Conservation (phyloP, 30 jellyfish, hydroid and myxozoan genomes). For the Chironex yamaguchii region DNA sequence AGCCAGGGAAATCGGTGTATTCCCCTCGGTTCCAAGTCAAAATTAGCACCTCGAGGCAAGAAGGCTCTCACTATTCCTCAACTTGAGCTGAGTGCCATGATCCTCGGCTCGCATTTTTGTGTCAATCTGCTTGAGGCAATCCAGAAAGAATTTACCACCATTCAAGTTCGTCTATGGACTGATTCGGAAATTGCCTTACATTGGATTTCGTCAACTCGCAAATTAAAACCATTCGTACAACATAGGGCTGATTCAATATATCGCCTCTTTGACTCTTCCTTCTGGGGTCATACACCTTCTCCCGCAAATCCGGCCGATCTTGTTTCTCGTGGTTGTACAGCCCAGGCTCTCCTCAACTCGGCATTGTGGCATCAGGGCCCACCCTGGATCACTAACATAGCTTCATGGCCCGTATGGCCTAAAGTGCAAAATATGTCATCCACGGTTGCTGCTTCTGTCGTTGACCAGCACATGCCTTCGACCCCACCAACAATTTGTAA, state of each 20-base stretch:
- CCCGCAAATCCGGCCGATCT: conserved; percentile 19
- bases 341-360: conserved; percentile 16
- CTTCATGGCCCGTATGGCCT: conserved; percentile 57
- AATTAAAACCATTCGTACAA: conserved; percentile 12
- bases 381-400: conserved; percentile 8
- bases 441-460: conserved; percentile 17
- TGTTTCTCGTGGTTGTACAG: conserved; percentile 17
- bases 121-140: not conserved
- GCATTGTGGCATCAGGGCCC: conserved; percentile 19
- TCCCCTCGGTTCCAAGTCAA: conserved; percentile 22
- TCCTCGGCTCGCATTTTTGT: conserved; percentile 27
- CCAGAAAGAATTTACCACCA: not conserved
- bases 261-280: conserved; percentile 4
- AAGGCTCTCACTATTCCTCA: conserved; percentile 7
- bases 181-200: conserved; percentile 29
- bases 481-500: not conserved
- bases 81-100: conserved; percentile 22
- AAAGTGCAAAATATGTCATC: conserved; percentile 6
- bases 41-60: conserved; percentile 19
- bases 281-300: conserved; percentile 51
- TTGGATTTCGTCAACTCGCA: conserved; percentile 39
- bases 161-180: conserved; percentile 33
- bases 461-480: conserved; percentile 1
- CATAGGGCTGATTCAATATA: conserved; percentile 7
- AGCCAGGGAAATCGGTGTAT: conserved; percentile 3